A percentile compares a stretch with the other conserved stretches of the same genome.
phyloP scores from a whole-genome alignment of 2,113 vertebrate species.

The Athene cunicularia region DNA sequence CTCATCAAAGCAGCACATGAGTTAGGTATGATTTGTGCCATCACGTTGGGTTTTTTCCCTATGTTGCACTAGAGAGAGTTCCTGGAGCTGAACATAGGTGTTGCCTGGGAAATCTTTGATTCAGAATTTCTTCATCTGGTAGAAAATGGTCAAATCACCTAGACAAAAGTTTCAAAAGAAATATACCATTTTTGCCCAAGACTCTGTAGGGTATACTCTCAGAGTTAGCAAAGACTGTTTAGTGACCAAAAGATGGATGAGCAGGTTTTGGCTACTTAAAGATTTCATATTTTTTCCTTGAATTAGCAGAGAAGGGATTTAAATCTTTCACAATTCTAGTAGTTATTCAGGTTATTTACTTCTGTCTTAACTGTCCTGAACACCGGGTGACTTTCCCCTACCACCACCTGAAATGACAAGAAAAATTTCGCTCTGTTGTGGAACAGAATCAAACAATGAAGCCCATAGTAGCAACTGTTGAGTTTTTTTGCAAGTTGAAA shows the following conservation, averaged over 20 bases:
- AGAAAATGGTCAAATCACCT: not conserved
- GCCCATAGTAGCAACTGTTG: fast-evolving
- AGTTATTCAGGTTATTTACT: not conserved
- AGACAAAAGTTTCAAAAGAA: not conserved
- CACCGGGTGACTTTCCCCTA: not conserved
- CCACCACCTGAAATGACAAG: not conserved
- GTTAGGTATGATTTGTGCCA: not conserved
- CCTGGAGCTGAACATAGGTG: not conserved
- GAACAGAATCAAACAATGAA: not conserved
- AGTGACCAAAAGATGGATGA: not conserved
- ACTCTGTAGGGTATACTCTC: not conserved
- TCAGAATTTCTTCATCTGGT: not conserved
- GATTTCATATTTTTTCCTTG: not conserved
- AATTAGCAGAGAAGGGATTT: not conserved
- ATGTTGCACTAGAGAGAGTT: not conserved
- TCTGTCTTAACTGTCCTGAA: not conserved
- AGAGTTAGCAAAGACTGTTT: not conserved
- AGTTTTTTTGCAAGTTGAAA: not conserved
- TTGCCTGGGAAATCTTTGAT: not conserved
- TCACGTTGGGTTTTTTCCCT: fast-evolving
- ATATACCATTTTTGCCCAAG: not conserved
- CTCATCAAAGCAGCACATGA: not conserved
- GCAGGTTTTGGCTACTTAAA: not conserved
- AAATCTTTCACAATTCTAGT: not conserved
- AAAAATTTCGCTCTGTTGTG: not conserved